phyloP scores from a whole-genome alignment of 2,113 vertebrate genomes.

The Baryphthengus martii region DNA sequence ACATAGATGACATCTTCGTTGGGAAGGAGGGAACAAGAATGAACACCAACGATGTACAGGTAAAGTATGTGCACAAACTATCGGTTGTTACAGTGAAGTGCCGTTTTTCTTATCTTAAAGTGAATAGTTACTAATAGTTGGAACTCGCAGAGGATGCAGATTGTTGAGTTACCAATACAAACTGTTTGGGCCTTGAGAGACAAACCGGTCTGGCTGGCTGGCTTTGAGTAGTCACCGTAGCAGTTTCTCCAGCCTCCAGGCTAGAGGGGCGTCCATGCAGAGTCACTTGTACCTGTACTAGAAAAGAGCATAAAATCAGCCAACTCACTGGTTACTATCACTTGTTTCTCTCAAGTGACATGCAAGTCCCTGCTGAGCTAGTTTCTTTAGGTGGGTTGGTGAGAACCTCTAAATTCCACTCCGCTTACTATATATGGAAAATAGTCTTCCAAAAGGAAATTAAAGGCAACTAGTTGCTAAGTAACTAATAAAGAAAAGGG shows the following conservation, averaged over 20 bases:
- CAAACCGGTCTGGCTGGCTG: background rate
- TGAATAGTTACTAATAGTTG: background rate
- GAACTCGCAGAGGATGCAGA: background rate
- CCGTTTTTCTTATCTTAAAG: background rate
- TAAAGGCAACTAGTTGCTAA: background rate
- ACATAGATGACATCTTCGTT: conserved; percentile 84
- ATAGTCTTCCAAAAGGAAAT: background rate
- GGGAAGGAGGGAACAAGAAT: conserved; percentile 82
- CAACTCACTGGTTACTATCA: background rate
- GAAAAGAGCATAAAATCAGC: background rate
- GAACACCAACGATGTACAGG: conserved; percentile 81
- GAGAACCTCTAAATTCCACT: background rate
- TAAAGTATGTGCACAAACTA: conserved; percentile 31
- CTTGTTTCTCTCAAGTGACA: background rate
- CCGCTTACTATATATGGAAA: background rate
- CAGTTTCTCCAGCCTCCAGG: background rate
- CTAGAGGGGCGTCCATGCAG: background rate
- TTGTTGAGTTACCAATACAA: background rate
- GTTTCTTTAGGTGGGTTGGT: background rate
- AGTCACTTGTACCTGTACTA: background rate
- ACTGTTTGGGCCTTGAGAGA: background rate
- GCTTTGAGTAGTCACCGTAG: background rate
- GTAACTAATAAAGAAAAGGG: background rate
- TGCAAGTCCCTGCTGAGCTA: background rate
- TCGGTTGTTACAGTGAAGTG: background rate